Percentiles rank a stretch among this genome's conserved stretches.
Evolutionary conservation across 2,113 vertebrate genomes (phyloP).

Genomic region (Ciconia stormi): DNA sequence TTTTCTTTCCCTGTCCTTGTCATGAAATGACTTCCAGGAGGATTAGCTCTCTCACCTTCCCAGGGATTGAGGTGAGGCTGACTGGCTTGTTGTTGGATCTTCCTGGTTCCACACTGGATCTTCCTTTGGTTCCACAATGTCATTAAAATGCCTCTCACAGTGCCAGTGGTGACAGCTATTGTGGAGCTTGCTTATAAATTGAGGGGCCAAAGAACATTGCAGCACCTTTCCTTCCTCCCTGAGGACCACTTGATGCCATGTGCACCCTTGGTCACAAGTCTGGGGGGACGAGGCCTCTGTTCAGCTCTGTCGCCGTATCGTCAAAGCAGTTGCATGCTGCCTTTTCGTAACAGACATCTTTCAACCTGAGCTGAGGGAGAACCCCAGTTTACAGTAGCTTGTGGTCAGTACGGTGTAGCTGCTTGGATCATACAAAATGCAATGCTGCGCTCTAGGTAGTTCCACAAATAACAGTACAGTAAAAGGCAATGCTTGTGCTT

Average conservation of each 20-base stretch:
- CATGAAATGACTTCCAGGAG: not conserved
- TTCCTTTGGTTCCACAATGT: not conserved
- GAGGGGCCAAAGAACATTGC: not conserved
- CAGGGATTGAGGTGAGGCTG: not conserved
- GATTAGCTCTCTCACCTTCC: not conserved
- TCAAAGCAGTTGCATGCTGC: too few relatives aligned
- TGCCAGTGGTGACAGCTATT: not conserved
- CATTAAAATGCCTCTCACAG: not conserved
- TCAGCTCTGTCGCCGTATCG: not conserved
- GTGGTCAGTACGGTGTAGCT: not conserved
- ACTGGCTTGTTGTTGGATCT: not conserved
- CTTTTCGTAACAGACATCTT: not conserved
- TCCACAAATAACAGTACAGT: not conserved
- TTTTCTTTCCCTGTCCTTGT: not conserved
- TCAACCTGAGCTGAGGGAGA: not conserved
- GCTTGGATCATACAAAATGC: not conserved
- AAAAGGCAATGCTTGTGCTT: not conserved
- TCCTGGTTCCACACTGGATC: not conserved
- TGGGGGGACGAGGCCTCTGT: not conserved
- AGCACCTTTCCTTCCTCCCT: not conserved
- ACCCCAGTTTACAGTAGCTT: not conserved
- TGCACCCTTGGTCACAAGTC: not conserved
- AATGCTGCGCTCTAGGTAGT: not conserved
- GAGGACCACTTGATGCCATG: not conserved
- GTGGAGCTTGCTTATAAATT: not conserved